Evolutionary conservation across 2,797 vertebrate genomes (phyloP).

Genomic region (Syngnathus rostellatus): DNA sequence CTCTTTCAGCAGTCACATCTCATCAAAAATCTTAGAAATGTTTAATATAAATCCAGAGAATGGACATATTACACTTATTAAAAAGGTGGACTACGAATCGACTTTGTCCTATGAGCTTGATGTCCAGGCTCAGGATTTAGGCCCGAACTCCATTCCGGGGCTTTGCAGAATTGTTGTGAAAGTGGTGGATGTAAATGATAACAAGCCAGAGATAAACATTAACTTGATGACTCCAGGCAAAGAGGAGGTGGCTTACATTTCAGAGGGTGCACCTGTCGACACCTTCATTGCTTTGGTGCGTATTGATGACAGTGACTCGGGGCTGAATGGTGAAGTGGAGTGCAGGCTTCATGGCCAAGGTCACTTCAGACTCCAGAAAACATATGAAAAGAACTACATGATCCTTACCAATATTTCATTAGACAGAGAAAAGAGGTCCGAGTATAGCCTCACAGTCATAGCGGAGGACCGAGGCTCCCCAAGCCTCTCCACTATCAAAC

Average conservation of each 20-base stretch:
- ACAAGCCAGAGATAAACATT: conserved; percentile 92
- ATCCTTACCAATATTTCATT: conserved; percentile 90
- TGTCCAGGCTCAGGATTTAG: conserved; percentile 90
- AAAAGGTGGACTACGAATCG: conserved; percentile 89
- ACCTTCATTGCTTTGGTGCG: conserved; percentile 91
- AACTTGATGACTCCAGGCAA: conserved; percentile 91
- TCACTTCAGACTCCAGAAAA: conserved; percentile 92
- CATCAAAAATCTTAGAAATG: conserved; percentile 84
- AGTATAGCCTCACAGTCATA: conserved; percentile 91
- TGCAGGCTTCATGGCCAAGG: conserved; percentile 91
- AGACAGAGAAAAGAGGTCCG: conserved; percentile 90
- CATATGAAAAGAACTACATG: conserved; percentile 93
- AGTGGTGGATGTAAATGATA: conserved; percentile 93
- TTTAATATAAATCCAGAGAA: conserved; percentile 87
- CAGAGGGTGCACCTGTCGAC: conserved; percentile 84
- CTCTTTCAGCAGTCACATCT: conserved; percentile 89
- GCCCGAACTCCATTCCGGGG: conserved; percentile 93
- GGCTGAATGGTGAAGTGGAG: conserved; percentile 82
- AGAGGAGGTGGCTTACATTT: conserved; percentile 88
- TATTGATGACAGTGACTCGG: conserved; percentile 86
- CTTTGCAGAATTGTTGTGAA: conserved; percentile 95
- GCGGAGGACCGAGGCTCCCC: conserved; percentile 89
- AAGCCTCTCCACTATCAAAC: conserved; percentile 89
- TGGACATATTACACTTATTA: conserved; percentile 85
- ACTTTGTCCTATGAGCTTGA: conserved; percentile 89